phyloP scores from a whole-genome alignment of 2,797 vertebrate genomes.

The Scleropages formosus region DNA sequence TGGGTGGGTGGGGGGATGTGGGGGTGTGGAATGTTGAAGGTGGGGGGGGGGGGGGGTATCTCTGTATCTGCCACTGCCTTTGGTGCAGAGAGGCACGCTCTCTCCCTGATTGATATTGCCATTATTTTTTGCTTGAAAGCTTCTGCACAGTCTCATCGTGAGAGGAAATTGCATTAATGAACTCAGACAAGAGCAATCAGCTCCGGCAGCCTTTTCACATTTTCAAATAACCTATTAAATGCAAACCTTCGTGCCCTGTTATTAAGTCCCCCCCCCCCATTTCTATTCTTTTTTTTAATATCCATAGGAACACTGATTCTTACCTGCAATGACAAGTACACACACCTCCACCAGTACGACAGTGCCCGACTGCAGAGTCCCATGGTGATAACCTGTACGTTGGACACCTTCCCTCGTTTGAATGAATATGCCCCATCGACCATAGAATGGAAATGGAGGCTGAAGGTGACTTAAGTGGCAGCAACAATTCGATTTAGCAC shows the following conservation, averaged over 20 bases:
- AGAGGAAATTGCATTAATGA: slow-evolving; percentile 24
- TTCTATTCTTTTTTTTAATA: slow-evolving; percentile 1
- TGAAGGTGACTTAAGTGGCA: not conserved
- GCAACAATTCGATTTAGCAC: not conserved
- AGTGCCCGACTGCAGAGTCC: not conserved
- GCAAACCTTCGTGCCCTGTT: slow-evolving; percentile 13
- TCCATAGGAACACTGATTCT: not conserved
- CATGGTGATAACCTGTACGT: slow-evolving; percentile 14
- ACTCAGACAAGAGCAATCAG: slow-evolving; percentile 15
- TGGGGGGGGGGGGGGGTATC: slow-evolving; percentile 21
- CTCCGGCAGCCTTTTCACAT: slow-evolving; percentile 3
- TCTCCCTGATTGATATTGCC: slow-evolving; percentile 18
- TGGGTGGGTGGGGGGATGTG: not conserved
- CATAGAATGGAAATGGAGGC: slow-evolving; percentile 10
- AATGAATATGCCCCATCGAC: not conserved
- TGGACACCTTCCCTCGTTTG: not conserved
- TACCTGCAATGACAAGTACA: not conserved
- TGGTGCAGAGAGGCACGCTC: slow-evolving; percentile 26
- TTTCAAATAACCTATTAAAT: slow-evolving; percentile 24
- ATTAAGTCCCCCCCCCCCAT: not conserved
- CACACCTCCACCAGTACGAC: not conserved
- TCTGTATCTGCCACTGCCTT: slow-evolving; percentile 29
- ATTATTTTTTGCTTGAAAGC: slow-evolving; percentile 28
- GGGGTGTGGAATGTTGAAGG: slow-evolving; percentile 21
- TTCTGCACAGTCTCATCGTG: slow-evolving; percentile 21